These are phyloP conservation scores for Agrilus cyanescens DNA, from an alignment of 2,888 invertebrate species.

Conservation along the genomic window DNA sequence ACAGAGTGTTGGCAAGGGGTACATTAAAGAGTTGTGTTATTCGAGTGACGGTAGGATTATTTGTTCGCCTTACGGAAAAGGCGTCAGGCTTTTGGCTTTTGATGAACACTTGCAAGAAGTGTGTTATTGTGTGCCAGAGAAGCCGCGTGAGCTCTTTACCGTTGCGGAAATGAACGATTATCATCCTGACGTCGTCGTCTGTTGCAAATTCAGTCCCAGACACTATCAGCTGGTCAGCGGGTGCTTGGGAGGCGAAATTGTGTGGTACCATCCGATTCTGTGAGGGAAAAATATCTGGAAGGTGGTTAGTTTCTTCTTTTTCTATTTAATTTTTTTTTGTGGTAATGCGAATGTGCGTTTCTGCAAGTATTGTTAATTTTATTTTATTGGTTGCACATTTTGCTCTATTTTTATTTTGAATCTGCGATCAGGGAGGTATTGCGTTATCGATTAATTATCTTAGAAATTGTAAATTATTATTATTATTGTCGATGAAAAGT, in stretches of 20 bases:
- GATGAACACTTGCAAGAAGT: slow-evolving; percentile 67
- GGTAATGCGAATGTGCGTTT: too few relatives aligned
- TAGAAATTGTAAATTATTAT: too few relatives aligned
- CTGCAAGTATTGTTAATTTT: too few relatives aligned
- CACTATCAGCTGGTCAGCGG: slow-evolving; percentile 83
- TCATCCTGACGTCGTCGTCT: slow-evolving; percentile 75
- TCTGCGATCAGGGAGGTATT: too few relatives aligned
- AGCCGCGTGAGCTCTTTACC: slow-evolving; percentile 45
- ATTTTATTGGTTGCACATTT: too few relatives aligned
- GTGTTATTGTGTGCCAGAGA: slow-evolving; percentile 50
- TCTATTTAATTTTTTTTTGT: neutral
- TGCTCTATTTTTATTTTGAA: too few relatives aligned
- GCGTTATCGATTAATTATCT: too few relatives aligned
- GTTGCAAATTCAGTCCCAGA: slow-evolving; percentile 80
- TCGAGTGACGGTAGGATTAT: slow-evolving; percentile 82
- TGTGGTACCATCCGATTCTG: slow-evolving; percentile 72
- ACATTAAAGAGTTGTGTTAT: slow-evolving; percentile 87
- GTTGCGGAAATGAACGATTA: slow-evolving; percentile 57
- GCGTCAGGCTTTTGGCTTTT: slow-evolving; percentile 75
- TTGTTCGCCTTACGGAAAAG: slow-evolving; percentile 80
- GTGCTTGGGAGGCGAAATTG: slow-evolving; percentile 76
- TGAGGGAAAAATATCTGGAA: slow-evolving; percentile 16
- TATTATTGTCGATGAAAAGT: too few relatives aligned
- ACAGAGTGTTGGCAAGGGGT: slow-evolving; percentile 79
- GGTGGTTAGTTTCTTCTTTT: slow-evolving; percentile 1